Percentiles rank a stretch among this genome's conserved stretches.
These are phyloP conservation scores for Charanyca ferruginea DNA, from an alignment of 2,888 invertebrate species.

Conservation along the genomic window DNA sequence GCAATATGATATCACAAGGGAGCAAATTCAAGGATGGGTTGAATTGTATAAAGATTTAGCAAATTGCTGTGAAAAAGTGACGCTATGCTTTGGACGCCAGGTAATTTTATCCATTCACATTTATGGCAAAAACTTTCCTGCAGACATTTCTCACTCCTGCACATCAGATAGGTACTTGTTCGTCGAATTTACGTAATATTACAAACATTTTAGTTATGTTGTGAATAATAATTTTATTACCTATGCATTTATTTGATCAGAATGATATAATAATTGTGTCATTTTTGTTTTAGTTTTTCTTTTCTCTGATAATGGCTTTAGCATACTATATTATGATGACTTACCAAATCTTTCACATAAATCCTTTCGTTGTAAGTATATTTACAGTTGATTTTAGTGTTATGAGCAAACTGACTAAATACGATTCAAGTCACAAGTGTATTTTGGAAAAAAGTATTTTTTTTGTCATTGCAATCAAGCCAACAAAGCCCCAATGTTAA, in stretches of 20 bases:
- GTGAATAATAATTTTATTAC: background rate
- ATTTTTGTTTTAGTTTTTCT: background rate
- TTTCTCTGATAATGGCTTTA: background rate
- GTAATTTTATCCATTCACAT: background rate
- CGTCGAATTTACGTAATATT: no score
- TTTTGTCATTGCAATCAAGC: no score
- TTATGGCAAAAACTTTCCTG: background rate
- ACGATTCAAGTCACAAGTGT: no score
- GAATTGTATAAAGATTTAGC: slow-evolving; percentile 4
- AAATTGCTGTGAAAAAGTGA: slow-evolving; percentile 6
- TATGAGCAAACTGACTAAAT: no score
- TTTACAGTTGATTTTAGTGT: no score
- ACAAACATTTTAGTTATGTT: no score
- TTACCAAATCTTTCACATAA: background rate
- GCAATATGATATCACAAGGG: background rate
- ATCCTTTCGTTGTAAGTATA: background rate
- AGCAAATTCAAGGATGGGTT: slow-evolving; percentile 18
- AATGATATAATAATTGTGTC: background rate
- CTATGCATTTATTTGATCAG: background rate
- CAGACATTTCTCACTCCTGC: background rate
- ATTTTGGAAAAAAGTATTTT: no score
- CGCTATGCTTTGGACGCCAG: slow-evolving; percentile 9
- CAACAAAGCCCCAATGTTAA: no score
- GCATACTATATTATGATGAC: background rate
- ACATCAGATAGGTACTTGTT: background rate